Evolutionary conservation across 2,888 invertebrate genomes (phyloP).

Genomic region (Drepana falcataria): DNA sequence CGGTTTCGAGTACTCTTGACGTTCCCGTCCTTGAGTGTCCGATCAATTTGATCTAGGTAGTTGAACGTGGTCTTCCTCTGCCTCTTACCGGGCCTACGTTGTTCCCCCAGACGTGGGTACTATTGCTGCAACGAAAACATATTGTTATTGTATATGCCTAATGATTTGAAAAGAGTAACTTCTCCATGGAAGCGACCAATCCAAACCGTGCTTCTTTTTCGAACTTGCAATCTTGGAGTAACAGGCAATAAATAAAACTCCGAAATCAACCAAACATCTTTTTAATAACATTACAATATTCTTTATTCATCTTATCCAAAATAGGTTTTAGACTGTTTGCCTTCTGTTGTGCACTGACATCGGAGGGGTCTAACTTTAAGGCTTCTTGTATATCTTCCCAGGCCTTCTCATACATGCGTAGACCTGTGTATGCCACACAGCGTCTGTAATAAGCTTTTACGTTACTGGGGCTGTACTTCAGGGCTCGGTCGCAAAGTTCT

Average conservation of each 20-base stretch:
- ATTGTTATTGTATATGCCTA: too few species aligned
- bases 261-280: slow-evolving; percentile 67
- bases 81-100: too few species aligned
- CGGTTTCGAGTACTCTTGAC: too few species aligned
- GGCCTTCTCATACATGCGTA: slow-evolving; percentile 83
- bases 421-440: slow-evolving; percentile 83
- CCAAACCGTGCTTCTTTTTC: too few species aligned
- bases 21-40: too few species aligned
- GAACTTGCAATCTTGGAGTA: too few species aligned
- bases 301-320: slow-evolving; percentile 79
- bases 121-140: too few species aligned
- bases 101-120: too few species aligned
- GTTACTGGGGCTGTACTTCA: slow-evolving; percentile 86
- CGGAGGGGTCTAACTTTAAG: slow-evolving; percentile 80
- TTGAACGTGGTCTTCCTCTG: too few species aligned
- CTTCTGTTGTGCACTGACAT: slow-evolving; percentile 80
- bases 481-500: slow-evolving; percentile 85
- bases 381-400: slow-evolving; percentile 76
- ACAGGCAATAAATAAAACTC: not conserved
- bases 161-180: too few species aligned
- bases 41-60: too few species aligned
- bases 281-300: slow-evolving; percentile 78
- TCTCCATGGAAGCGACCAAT: too few species aligned
- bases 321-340: slow-evolving; percentile 75
- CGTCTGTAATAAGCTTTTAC: slow-evolving; percentile 93